phyloP scores from a whole-genome alignment of 2,888 invertebrate species.

The Ophion costatus region DNA sequence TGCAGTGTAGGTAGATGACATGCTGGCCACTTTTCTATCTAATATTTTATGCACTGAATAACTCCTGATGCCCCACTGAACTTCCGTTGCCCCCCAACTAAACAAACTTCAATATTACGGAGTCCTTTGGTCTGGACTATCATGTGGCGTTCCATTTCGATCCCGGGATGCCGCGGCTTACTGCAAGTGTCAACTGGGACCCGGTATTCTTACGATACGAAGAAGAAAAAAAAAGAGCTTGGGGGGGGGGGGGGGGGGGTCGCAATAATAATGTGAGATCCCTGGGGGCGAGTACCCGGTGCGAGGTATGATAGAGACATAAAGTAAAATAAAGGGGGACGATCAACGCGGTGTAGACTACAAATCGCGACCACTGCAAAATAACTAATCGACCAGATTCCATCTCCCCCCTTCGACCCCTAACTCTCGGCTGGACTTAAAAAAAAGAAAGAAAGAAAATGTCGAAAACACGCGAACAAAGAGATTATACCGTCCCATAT shows the following conservation, averaged over 20 bases:
- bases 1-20: too few species aligned
- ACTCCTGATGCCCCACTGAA: too few species aligned
- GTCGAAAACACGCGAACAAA: conserved; percentile 6
- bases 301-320: conserved; percentile 8
- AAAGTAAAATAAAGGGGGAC: conserved; percentile 5
- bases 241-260: too few species aligned
- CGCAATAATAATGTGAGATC: too few species aligned
- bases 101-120: too few species aligned
- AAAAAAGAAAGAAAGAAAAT: background rate
- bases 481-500: conserved; percentile 34
- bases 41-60: too few species aligned
- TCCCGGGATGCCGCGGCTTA: too few species aligned
- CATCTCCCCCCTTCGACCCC: background rate
- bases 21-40: too few species aligned
- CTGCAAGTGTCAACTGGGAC: too few species aligned
- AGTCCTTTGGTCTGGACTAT: background rate
- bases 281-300: background rate
- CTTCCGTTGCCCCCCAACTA: too few species aligned
- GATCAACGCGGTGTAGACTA: conserved; percentile 18
- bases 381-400: background rate
- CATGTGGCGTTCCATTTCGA: background rate
- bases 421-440: background rate
- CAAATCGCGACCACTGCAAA: background rate
- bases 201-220: too few species aligned
- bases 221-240: too few species aligned